Percentiles rank a stretch among this genome's conserved stretches.
Evolutionary conservation across 2,113 vertebrate genomes (phyloP).

Genomic region (Corydoras sp.): DNA sequence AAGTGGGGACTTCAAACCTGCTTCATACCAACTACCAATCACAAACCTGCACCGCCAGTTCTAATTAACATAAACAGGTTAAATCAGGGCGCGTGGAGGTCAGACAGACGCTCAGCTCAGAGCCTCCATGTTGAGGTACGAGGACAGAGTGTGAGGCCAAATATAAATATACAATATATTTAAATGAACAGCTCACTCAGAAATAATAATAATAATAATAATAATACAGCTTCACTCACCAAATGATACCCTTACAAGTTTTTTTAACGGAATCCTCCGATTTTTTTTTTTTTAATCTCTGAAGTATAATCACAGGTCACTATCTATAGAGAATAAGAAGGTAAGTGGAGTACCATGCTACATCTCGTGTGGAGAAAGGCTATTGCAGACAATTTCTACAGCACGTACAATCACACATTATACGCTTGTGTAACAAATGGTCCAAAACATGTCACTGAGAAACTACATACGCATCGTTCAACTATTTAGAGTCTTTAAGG

Average conservation of each 20-base stretch:
- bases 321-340: conserved; percentile 60
- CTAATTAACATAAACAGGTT: no score
- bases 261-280: no score
- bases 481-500: conserved; percentile 88
- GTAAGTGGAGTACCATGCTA: conserved; percentile 71
- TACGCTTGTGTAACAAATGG: conserved; percentile 73
- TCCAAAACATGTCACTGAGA: conserved; percentile 80
- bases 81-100: no score
- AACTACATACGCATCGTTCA: conserved; percentile 78
- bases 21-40: no score
- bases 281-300: conserved; percentile 52
- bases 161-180: neutral
- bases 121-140: no score
- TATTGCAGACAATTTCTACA: conserved; percentile 83
- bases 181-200: neutral
- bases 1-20: no score
- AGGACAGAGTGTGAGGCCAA: no score
- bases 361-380: conserved; percentile 73
- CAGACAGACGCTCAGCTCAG: no score
- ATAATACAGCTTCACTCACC: neutral
- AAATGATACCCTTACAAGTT: no score
- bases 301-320: conserved; percentile 63
- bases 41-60: no score
- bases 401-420: conserved; percentile 79
- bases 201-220: neutral